These are phyloP conservation scores for Pterocles gutturalis DNA, from an alignment of 2,113 vertebrate species.

Conservation along the genomic window DNA sequence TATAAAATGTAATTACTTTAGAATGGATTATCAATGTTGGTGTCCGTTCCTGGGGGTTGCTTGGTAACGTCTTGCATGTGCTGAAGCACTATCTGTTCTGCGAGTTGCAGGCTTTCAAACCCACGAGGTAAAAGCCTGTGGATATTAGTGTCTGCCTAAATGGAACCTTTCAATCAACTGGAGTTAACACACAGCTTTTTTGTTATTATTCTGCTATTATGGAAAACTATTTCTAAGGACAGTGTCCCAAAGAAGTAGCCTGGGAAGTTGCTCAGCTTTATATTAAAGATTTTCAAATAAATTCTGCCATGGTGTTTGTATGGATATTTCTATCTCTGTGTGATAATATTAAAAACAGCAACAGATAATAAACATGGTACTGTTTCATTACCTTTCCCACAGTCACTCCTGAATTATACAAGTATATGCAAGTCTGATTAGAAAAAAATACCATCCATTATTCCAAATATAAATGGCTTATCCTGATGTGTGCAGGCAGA, in stretches of 20 bases:
- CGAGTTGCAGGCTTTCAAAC: slow-evolving; percentile 5
- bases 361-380: neutral
- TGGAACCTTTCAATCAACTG: slow-evolving; percentile 40
- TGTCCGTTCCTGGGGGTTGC: slow-evolving; percentile 67
- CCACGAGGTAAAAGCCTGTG: neutral
- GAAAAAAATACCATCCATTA: neutral
- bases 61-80: slow-evolving; percentile 70
- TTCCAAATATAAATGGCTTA: neutral
- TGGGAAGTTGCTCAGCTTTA: neutral
- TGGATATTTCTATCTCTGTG: neutral
- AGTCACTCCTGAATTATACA: slow-evolving; percentile 6
- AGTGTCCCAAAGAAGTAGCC: neutral
- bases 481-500: neutral
- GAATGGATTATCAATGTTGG: slow-evolving; percentile 69
- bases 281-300: neutral
- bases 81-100: slow-evolving; percentile 39
- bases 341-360: neutral
- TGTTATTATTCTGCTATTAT: neutral
- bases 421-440: slow-evolving; percentile 7
- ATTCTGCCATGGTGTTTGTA: neutral
- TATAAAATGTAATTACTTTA: slow-evolving; percentile 69
- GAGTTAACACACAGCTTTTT: neutral
- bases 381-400: neutral
- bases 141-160: neutral
- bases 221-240: neutral